These are phyloP conservation scores for Ispidina picta DNA, from an alignment of 2,797 vertebrate genomes.

Conservation along the genomic window DNA sequence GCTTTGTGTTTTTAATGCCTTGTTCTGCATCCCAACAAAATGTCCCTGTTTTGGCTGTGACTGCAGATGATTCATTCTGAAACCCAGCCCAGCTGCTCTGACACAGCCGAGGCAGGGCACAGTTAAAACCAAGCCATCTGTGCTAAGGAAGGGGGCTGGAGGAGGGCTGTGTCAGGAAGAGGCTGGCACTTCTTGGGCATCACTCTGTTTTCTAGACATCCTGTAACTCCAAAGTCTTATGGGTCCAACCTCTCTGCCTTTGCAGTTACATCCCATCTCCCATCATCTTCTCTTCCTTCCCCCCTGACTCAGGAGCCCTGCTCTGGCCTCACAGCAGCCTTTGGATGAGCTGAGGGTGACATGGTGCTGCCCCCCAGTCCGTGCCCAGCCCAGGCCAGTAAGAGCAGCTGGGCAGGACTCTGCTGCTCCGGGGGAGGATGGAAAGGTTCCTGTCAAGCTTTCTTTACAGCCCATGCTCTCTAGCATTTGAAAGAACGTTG, in stretches of 20 bases:
- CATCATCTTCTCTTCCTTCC: background rate
- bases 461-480: background rate
- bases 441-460: background rate
- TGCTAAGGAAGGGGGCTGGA: conserved; percentile 29
- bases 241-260: background rate
- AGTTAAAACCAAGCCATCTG: conserved; percentile 61
- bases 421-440: rapidly evolving
- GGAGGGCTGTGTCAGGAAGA: conserved; percentile 47
- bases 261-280: background rate
- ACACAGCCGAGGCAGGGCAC: conserved; percentile 40
- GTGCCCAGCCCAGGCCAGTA: background rate
- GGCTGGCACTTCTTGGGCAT: conserved; percentile 36
- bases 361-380: background rate
- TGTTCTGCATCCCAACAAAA: conserved; percentile 66
- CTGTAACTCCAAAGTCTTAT: background rate
- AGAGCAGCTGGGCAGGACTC: background rate
- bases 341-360: background rate
- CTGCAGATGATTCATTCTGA: conserved; percentile 62
- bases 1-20: conserved; percentile 66
- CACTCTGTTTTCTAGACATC: background rate
- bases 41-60: conserved; percentile 57
- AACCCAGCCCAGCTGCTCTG: conserved; percentile 62
- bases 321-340: background rate
- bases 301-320: background rate
- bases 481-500: conserved; percentile 1